Evolutionary conservation across 1,140 invertebrate genomes (phyloP), one percentile per base, ranked within the genome.

Genomic region (Hermetia illucens): DNA sequence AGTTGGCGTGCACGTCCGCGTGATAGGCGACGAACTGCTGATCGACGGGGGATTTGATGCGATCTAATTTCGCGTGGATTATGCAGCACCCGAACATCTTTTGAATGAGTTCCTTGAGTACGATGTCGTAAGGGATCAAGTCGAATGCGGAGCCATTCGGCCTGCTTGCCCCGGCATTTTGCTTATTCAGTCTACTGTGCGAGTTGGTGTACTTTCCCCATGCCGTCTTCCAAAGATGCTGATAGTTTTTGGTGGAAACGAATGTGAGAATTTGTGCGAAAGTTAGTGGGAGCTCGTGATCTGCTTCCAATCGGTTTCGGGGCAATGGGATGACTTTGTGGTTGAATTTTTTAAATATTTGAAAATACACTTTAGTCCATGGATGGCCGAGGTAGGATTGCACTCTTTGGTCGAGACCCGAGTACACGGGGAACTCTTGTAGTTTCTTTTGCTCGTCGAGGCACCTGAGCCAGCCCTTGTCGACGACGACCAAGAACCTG

Each of bases 141-240:
- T 53, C 55, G 33, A 52, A 48, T 29, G 61, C 58, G 15, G 53
- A 43, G 19, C 48, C 43, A 34, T 53, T 52, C 45, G 58, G 56
- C 20, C 52, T 46, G 41, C 44, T 53, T 53, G 30, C 18, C 6
- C 36, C 43, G n/a, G 38, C 1, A 25, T 25, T 29, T 4, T 45
- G 4, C 15, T 40, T 40, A 36, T 44, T 46, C 2, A 45, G 43
- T 12, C 52, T 58, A 4, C 52, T 42, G 40, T 52, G 51, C 5
- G 52, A 48, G 0, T 41, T 50, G 9, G 45, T 36, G 63, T 82
- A 82, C 64, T 80, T 83, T 50, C 82, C 83, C 49, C 79, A 83
- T 5, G 78, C 74, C 48, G 83, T 74, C 55, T 85, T 84, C 84
- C 83, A 88, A 36, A 86, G 62, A 60, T 82, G 84, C 50, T 77